Evolutionary conservation across 2,797 vertebrate species (phyloP).

Genomic region (Denticeps clupeoides): DNA sequence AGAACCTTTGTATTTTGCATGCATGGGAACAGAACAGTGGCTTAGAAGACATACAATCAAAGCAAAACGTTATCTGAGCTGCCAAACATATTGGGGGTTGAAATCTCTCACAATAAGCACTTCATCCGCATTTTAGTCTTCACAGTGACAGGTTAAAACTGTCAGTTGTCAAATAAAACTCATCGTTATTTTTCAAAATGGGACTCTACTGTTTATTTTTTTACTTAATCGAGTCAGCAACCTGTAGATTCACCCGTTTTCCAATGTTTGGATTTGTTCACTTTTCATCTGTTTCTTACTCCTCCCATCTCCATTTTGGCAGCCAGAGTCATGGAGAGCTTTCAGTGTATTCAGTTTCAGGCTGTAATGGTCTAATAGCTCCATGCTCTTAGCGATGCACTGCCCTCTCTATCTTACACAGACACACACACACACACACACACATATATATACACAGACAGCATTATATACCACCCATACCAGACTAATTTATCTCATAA

Average conservation of each 20-base stretch:
- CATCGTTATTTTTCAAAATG: no score
- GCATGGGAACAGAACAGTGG: background rate
- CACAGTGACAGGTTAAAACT: no score
- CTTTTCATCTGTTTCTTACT: slow-evolving; percentile 21
- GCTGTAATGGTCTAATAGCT: slow-evolving; percentile 34
- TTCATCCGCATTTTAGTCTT: no score
- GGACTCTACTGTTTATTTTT: no score
- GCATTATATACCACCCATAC: background rate
- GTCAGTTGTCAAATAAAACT: no score
- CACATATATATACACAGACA: slow-evolving; percentile 21
- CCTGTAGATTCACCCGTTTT: no score
- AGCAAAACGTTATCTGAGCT: background rate
- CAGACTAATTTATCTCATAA: slow-evolving; percentile 21
- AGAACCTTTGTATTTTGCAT: background rate
- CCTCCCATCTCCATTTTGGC: slow-evolving; percentile 22
- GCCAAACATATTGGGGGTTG: background rate
- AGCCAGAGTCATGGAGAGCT: slow-evolving; percentile 33
- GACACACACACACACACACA: slow-evolving; percentile 5
- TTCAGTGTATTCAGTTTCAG: slow-evolving; percentile 58
- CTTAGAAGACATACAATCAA: background rate
- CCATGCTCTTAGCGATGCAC: no score
- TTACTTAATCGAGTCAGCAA: no score
- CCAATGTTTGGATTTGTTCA: slow-evolving; percentile 3
- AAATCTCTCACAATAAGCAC: no score
- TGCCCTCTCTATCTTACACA: no score